Base-by-base conservation (phyloP, 1,140 invertebrate species). In the Acromyrmex charruanus region DNA sequence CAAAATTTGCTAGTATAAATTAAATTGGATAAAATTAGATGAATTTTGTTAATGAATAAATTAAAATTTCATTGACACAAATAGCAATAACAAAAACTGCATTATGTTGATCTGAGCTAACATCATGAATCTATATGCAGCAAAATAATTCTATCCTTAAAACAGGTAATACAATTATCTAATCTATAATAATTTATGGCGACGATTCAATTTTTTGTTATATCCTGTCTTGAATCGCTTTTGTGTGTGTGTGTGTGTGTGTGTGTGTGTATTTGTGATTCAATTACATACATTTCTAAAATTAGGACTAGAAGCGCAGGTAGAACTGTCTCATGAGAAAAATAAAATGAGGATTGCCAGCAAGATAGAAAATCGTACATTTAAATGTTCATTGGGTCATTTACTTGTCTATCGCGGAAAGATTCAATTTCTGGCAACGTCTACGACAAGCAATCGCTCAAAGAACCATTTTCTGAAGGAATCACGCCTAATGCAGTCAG, bases 371-470 rank as follows among this genome's bases (percentile, higher is more conserved):
- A 71, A 59, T 16, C 10, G 9, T 65, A 25, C 51, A 31, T 14
- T 84, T 84, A 63, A 90, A 91, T 80, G 86, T 88, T 79, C 77
- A 89, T 88, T 89, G 28, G 53, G 63, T 77, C 77, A 84, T 84
- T 84, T 84, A 75, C 49, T 84, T 75, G 69, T 75, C 39, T 28
- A 90, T 89, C 89, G 72, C 63, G 77, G 16, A 74, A 87, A 74
- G 7, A 3, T 87, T 84, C 59, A 66, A 89, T 89, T 86, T 69
- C 51, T 53, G 59, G 44, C n/a, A 31, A 31, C 71, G 71, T 75
- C 55, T 81, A 79, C 71, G n/a, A 39, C 53, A 53, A 74, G 28
- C 35, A 86, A 61, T 79, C 58, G 53, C 63, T 65, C 71, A 31
- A 25, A 12, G 51, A 51, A 61, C 65, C 53, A 61, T 85, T 75